These are phyloP conservation scores for Cryptophagus acutangulus DNA, from an alignment of 2,888 invertebrate species.

Conservation along the genomic window DNA sequence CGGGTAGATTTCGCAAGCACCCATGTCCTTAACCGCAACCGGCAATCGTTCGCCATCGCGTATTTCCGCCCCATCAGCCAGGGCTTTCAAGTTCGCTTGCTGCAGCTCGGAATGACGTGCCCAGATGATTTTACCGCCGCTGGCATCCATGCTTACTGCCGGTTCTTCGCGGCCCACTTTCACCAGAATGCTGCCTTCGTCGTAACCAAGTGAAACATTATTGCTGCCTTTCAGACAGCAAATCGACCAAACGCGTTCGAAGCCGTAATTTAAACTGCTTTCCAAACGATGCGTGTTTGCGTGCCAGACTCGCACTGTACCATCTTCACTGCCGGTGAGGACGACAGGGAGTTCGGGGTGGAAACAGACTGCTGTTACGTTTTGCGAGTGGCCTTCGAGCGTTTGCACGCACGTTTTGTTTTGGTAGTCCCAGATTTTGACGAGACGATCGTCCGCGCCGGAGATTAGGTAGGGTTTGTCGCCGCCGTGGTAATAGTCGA, in stretches of 20 bases:
- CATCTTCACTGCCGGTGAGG: conserved; percentile 85
- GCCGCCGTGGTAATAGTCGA: conserved; percentile 96
- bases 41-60: conserved; percentile 91
- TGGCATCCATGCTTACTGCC: conserved; percentile 97
- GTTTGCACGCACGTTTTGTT: conserved; percentile 99
- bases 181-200: conserved; percentile 93
- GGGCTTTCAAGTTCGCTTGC: conserved; percentile 86
- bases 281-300: conserved; percentile 96
- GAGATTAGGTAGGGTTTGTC: conserved; percentile 99
- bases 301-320: conserved; percentile 97
- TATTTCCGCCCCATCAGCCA: conserved; percentile 70
- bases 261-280: conserved; percentile 94
- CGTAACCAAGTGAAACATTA: conserved; percentile 93
- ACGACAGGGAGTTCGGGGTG: conserved; percentile 98
- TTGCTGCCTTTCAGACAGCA: conserved; percentile 89
- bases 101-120: conserved; percentile 98
- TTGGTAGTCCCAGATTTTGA: conserved; percentile 99
- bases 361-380: conserved; percentile 92
- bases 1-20: conserved; percentile 98
- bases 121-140: conserved; percentile 98
- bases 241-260: conserved; percentile 98
- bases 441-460: conserved; percentile 94
- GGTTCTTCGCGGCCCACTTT: conserved; percentile 94
- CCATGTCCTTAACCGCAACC: conserved; percentile 96
- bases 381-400: conserved; percentile 94